Base-by-base conservation (phyloP, 2,113 vertebrate genomes). In the Xyliphius kryptos region DNA sequence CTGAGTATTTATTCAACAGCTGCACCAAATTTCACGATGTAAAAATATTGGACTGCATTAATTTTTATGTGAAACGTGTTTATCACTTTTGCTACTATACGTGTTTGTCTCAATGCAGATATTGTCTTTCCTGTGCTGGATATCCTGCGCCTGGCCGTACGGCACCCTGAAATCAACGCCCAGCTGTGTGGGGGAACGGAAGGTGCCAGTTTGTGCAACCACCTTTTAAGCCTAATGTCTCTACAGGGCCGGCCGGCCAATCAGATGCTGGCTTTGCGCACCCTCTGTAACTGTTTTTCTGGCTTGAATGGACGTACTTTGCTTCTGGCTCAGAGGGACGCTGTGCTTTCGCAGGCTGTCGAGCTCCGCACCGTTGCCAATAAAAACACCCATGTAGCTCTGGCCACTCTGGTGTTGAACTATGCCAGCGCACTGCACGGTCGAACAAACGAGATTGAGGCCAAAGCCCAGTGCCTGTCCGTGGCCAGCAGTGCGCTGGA, bases 41-140 rank as follows among this genome's bases (percentile, higher is more conserved):
- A n/a, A n/a, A n/a, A n/a, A n/a, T n/a, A n/a, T n/a, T n/a, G n/a
- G n/a, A n/a, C n/a, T n/a, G n/a, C n/a, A n/a, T n/a, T n/a, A n/a
- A n/a, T n/a, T n/a, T n/a, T n/a, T n/a, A n/a, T n/a, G n/a, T n/a
- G n/a, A n/a, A n/a, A n/a, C n/a, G n/a, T n/a, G n/a, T n/a, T n/a
- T n/a, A n/a, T n/a, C n/a, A n/a, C n/a, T n/a, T n/a, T n/a, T n/a
- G n/a, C n/a, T n/a, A n/a, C n/a, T n/a, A n/a, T n/a, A 32, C 2
- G 26, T 32, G 26, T 32, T 32, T 32, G 26, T 32, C 26, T 32
- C n/a, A n/a, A n/a, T n/a, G 26, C 55, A 98, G 95, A 98, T 75
- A 94, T 98, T 60, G 92, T 98, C 16, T 98, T 98, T 76, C 96
- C 95, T 71, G 89, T 92, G 10, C 82, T 98, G 88, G 96, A 98